Evolutionary conservation across 2,797 vertebrate species (phyloP), one percentile per base, ranked within the genome.

Genomic region (Chrysocyon brachyurus): DNA sequence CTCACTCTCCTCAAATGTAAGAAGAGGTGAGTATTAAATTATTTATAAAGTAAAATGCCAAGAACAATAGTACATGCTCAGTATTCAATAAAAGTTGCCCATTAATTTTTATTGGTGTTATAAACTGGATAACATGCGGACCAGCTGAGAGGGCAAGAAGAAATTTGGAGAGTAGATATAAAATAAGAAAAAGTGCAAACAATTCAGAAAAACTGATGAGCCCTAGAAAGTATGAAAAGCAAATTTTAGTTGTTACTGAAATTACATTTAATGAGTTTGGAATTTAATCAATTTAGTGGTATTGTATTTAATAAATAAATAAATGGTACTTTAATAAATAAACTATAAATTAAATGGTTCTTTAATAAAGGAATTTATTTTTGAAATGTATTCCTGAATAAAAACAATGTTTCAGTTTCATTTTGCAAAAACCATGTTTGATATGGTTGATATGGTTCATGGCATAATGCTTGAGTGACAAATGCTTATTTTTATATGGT

Each of bases 371-470:
- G 14, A 72, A 56, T 54, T 78, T 72, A 61, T 28, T 79, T 91
- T 81, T 90, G 7, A 78, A 93, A 83, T 59, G 2, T 16, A 49
- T 72, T 85, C 46, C 63, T 88, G 31, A 96, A 72, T 86, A 90
- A 84, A 93, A 89, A 57, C 22, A 61, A 46, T 49, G 57, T 63
- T 90, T 95, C 56, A 0, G 28, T 66, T 57, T 68, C 2, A 81
- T 75, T 54, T 84, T 16, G 5, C 85, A 82, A 78, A 87, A 81
- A 90, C 46, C 54, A 72, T 26, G 12, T 17, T 91, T 89, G 70
- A 46, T 49, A 15, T 36, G 14, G 7, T 14, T 6, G 9, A 57
- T 63, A 17, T 3, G 15, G 2, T 59, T 72, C 40, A 84, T 79
- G 16, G 61, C 14, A 3, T 31, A 77, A 81, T 17, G 24, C 10